These are phyloP conservation scores for Agelaius tricolor DNA, from an alignment of 2,113 vertebrate species.

Conservation along the genomic window DNA sequence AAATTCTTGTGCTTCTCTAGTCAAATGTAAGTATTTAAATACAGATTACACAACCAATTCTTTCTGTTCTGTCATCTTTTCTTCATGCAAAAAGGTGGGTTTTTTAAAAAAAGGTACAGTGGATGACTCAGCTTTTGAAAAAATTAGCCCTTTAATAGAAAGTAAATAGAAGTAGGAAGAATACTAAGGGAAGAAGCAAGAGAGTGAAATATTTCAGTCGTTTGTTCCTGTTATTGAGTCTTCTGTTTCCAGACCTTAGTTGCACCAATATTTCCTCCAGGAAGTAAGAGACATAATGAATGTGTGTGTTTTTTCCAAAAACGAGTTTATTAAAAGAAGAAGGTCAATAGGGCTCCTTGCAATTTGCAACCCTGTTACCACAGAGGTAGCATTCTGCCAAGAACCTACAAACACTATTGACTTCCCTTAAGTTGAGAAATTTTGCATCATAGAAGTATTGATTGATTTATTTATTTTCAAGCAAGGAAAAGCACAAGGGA, in stretches of 20 bases:
- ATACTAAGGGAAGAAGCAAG: background rate
- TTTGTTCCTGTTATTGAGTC: conserved; percentile 3
- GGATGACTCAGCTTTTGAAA: background rate
- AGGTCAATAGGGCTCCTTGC: background rate
- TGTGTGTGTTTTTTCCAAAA: conserved; percentile 14
- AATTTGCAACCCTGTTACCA: background rate
- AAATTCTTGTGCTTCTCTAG: background rate
- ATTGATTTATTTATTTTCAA: conserved; percentile 15
- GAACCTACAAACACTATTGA: background rate
- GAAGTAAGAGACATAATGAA: conserved; percentile 22
- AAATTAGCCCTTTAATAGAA: background rate
- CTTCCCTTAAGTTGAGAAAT: conserved; percentile 6
- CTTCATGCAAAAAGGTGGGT: background rate
- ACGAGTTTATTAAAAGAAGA: conserved; percentile 31
- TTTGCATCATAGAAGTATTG: background rate
- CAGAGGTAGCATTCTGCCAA: background rate
- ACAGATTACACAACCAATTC: background rate
- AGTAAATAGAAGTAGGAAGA: background rate
- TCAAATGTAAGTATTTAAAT: background rate
- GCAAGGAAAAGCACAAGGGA: background rate
- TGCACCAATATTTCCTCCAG: background rate
- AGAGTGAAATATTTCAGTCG: background rate
- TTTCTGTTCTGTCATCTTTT: background rate
- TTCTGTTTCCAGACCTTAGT: background rate
- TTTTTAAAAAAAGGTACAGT: background rate